Conservation (phyloP, 1,140 invertebrate genomes). For the Bombus cullumanus region DNA sequence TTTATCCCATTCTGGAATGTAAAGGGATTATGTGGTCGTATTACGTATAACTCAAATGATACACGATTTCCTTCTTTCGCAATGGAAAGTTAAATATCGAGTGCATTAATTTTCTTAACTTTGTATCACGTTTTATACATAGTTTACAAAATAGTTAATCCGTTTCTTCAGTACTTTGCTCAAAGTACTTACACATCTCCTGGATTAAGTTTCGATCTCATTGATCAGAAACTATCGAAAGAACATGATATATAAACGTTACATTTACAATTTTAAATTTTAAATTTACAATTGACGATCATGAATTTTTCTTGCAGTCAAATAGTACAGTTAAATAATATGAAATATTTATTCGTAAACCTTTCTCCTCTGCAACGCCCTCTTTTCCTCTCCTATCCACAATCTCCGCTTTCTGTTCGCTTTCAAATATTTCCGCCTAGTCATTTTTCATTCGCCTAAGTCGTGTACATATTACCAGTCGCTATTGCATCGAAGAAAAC, state of each 20-base stretch:
- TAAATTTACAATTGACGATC: not conserved
- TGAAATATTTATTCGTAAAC: not conserved
- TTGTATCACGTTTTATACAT: too few species aligned
- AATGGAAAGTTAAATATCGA: not conserved
- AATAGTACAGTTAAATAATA: not conserved
- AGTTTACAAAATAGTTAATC: too few species aligned
- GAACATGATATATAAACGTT: not conserved
- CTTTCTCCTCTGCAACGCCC: not conserved
- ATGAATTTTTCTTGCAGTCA: not conserved
- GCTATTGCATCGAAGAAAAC: not conserved
- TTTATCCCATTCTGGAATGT: conserved; percentile 13
- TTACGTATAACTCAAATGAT: not conserved
- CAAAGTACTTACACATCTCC: accelerated
- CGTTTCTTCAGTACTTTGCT: too few species aligned
- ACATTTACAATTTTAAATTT: too few species aligned
- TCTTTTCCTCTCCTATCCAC: not conserved
- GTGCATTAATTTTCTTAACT: not conserved
- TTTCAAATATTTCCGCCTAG: conserved; percentile 17
- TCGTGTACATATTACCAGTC: not conserved
- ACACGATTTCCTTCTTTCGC: not conserved
- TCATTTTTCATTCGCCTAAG: not conserved
- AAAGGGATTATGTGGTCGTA: not conserved
- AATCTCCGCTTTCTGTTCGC: not conserved
- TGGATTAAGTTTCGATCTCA: not conserved
- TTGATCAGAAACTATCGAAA: not conserved